phyloP scores from a whole-genome alignment of 2,888 invertebrate genomes.

The Hirtodrosophila trivittata region DNA sequence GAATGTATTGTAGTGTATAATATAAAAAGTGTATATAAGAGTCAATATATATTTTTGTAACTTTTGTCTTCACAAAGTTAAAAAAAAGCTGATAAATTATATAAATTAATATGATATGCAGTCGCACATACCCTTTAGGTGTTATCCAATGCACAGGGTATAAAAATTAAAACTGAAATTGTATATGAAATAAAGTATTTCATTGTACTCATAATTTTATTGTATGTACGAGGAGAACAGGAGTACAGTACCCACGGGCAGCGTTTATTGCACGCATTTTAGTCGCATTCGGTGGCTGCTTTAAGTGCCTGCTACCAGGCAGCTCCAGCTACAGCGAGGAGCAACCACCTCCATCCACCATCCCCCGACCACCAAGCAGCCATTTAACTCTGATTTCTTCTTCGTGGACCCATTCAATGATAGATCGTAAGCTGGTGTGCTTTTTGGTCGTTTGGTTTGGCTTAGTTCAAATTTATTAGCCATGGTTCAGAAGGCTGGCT shows the following conservation, averaged over 20 bases:
- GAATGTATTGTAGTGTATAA: no score
- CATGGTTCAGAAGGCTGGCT: constrained; percentile 42
- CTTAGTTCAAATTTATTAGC: constrained; percentile 62
- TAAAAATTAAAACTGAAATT: constrained; percentile 57
- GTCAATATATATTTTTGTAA: no score
- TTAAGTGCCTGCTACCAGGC: constrained; percentile 47
- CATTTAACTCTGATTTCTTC: neutral
- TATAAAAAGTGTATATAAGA: no score
- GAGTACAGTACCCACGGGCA: constrained; percentile 19
- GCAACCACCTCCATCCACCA: neutral
- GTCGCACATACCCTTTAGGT: no score
- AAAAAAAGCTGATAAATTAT: no score
- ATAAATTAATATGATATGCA: no score
- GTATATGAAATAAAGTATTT: constrained; percentile 61
- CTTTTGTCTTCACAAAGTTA: no score
- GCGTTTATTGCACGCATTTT: constrained; percentile 55
- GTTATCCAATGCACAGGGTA: no score
- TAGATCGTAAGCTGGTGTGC: constrained; percentile 39
- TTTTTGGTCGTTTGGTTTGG: constrained; percentile 39
- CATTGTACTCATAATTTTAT: constrained; percentile 61
- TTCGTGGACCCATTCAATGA: constrained; percentile 38
- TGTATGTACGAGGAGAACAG: constrained; percentile 44
- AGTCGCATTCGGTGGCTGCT: constrained; percentile 46
- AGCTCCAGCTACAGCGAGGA: no score
- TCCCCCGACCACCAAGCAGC: neutral